These are phyloP conservation scores for Proales similis DNA, from an alignment of 1,140 invertebrate genomes.

Conservation along the genomic window DNA sequence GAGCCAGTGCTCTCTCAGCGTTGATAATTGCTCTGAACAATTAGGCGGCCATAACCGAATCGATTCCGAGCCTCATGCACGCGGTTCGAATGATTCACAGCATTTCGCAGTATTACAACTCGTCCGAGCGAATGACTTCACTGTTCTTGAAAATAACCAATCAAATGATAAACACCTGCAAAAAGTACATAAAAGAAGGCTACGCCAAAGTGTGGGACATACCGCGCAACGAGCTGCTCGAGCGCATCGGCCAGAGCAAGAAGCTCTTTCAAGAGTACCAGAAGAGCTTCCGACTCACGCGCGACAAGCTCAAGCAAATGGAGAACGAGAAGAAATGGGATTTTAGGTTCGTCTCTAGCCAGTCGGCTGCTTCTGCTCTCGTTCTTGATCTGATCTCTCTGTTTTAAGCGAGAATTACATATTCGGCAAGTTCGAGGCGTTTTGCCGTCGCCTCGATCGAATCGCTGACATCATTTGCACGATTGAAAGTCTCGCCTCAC, in stretches of 20 bases:
- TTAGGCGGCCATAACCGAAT: neutral
- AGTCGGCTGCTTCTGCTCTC: neutral
- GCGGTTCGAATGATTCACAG: slow-evolving; percentile 54
- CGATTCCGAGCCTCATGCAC: slow-evolving; percentile 49
- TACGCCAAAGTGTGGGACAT: slow-evolving; percentile 83
- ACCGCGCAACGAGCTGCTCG: slow-evolving; percentile 55
- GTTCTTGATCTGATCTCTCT: slow-evolving; percentile 11
- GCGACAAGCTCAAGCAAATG: slow-evolving; percentile 54
- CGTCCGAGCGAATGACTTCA: slow-evolving; percentile 54
- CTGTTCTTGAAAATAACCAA: slow-evolving; percentile 69
- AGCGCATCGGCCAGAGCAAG: slow-evolving; percentile 75
- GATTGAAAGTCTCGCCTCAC: slow-evolving; percentile 60
- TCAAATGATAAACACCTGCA: slow-evolving; percentile 91
- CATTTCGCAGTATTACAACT: slow-evolving; percentile 55
- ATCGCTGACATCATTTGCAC: slow-evolving; percentile 80
- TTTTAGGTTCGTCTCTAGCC: no score
- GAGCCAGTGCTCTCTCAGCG: neutral
- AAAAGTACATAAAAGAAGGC: slow-evolving; percentile 77
- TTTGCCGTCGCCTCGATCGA: slow-evolving; percentile 74
- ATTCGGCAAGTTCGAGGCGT: slow-evolving; percentile 89
- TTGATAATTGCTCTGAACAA: neutral
- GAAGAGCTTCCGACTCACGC: slow-evolving; percentile 53
- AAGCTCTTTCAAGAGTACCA: slow-evolving; percentile 71
- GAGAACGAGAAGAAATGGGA: slow-evolving; percentile 69
- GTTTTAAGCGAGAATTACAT: slow-evolving; percentile 85